phyloP scores from a whole-genome alignment of 2,113 vertebrate genomes.

The Ahaetulla prasina region DNA sequence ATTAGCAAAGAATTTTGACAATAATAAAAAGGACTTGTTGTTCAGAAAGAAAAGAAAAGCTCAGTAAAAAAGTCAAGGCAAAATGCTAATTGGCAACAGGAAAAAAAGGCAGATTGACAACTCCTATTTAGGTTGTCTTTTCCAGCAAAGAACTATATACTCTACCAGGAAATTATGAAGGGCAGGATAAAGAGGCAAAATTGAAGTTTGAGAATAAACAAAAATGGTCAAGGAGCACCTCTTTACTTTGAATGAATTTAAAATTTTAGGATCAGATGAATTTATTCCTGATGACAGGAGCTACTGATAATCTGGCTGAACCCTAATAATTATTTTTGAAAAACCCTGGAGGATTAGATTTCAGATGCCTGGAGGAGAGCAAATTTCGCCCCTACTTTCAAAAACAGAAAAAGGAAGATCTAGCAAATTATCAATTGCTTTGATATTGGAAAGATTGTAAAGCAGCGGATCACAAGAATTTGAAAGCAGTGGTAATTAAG shows the following conservation, averaged over 20 bases:
- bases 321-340: not conserved
- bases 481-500: not conserved
- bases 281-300: not conserved
- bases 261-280: not conserved
- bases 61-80: not conserved
- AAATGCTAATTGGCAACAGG: not conserved
- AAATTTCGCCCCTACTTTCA: not conserved
- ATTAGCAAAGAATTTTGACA: not conserved
- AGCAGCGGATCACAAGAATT: not conserved
- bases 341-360: not conserved
- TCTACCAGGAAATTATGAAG: not conserved
- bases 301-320: not conserved
- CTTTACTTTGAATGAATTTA: not conserved
- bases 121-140: not conserved
- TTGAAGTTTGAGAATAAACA: not conserved
- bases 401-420: not conserved
- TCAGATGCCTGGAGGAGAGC: not conserved
- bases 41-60: not conserved
- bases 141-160: not conserved
- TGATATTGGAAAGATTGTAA: not conserved
- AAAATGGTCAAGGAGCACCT: not conserved
- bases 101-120: not conserved
- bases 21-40: not conserved
- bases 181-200: not conserved
- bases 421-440: not conserved